phyloP scores from a whole-genome alignment of 2,113 vertebrate species.

The Semicossyphus pulcher region DNA sequence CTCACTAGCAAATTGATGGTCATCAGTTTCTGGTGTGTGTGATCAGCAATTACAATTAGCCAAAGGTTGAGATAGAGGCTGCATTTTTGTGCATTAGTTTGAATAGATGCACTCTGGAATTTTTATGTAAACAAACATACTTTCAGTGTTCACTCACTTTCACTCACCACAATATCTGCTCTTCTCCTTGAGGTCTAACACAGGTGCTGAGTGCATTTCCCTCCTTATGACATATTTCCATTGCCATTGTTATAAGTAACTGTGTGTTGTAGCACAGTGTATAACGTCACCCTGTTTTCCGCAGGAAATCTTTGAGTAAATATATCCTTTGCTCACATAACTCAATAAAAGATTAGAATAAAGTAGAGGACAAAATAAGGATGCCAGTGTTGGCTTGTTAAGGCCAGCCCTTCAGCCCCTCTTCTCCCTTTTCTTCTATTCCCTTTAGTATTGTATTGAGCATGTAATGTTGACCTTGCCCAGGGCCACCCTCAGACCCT shows the following conservation, averaged over 20 bases:
- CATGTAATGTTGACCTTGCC: neutral
- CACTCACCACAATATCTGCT: neutral
- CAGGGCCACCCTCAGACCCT: neutral
- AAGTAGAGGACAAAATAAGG: neutral
- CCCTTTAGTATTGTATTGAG: neutral
- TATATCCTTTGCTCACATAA: neutral
- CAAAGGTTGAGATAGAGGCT: neutral
- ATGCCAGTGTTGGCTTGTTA: neutral
- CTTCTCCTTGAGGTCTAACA: neutral
- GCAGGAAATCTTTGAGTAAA: neutral
- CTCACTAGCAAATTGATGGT: too few species aligned
- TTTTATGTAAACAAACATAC: neutral
- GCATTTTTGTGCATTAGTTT: neutral
- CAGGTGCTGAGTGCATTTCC: neutral
- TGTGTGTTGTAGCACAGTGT: neutral
- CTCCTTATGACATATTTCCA: neutral
- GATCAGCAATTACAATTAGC: too few species aligned
- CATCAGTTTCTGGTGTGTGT: too few species aligned
- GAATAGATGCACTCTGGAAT: neutral
- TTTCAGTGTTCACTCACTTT: neutral
- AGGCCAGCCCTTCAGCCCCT: too few species aligned
- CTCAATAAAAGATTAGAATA: neutral
- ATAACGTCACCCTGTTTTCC: neutral
- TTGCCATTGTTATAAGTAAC: neutral
- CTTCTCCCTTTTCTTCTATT: neutral